phyloP scores from a whole-genome alignment of 2,888 invertebrate genomes.

The Hetaerina titia region DNA sequence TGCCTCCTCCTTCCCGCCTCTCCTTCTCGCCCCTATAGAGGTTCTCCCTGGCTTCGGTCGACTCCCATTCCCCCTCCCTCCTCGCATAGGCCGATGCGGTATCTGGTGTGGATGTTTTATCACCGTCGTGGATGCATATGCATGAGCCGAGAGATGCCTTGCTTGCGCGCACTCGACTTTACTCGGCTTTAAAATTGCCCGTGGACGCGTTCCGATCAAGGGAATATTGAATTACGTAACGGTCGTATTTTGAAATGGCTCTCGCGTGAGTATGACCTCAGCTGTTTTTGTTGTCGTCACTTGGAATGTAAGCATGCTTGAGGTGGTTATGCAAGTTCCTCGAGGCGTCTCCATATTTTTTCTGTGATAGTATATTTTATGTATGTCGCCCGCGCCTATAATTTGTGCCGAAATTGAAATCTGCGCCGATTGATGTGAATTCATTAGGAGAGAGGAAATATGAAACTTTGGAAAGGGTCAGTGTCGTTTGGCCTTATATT shows the following conservation, averaged over 20 bases:
- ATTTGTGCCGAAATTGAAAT: too few species aligned
- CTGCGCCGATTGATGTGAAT: too few species aligned
- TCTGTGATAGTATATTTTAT: too few species aligned
- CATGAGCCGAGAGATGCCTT: not conserved
- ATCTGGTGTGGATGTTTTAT: not conserved
- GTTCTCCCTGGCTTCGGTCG: not conserved
- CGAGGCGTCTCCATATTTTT: too few species aligned
- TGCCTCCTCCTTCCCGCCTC: not conserved
- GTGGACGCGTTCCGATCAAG: conserved; percentile 7
- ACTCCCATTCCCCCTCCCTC: not conserved
- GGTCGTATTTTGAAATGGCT: not conserved
- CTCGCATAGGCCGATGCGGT: not conserved
- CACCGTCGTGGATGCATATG: not conserved
- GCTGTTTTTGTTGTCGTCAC: not conserved
- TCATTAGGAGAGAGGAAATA: too few species aligned
- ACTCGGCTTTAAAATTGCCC: not conserved
- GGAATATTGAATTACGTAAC: not conserved
- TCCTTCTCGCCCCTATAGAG: not conserved
- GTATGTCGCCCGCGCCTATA: too few species aligned
- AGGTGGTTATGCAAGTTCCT: too few species aligned
- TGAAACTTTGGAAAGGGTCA: too few species aligned
- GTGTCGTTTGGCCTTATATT: too few species aligned
- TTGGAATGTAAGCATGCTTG: not conserved
- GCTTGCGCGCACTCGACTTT: not conserved
- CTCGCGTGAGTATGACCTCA: not conserved